A percentile compares a stretch with the other conserved stretches of the same genome.
phyloP scores from a whole-genome alignment of 2,888 invertebrate species.

The Agrotis puta region DNA sequence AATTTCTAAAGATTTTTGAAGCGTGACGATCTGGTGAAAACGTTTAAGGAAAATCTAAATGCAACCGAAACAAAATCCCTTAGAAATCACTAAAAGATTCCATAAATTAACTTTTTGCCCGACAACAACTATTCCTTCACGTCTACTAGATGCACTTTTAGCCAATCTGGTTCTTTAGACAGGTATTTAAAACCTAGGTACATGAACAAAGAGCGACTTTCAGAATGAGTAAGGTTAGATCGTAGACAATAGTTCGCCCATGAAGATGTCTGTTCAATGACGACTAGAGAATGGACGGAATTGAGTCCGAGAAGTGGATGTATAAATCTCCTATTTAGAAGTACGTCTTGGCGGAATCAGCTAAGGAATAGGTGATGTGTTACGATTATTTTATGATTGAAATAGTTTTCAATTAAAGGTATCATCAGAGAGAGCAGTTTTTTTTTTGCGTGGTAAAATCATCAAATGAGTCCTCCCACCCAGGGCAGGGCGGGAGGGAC shows the following conservation, averaged over 20 bases:
- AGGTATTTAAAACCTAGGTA: conserved; percentile 41
- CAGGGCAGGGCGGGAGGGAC: no score
- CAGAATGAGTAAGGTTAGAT: conserved; percentile 64
- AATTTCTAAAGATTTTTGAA: not conserved
- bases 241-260: conserved; percentile 62
- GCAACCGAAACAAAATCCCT: not conserved
- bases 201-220: conserved; percentile 60
- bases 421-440: no score
- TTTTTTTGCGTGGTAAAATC: no score
- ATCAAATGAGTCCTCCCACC: no score
- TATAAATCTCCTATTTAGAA: conserved; percentile 26
- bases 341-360: not conserved
- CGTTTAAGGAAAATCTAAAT: not conserved
- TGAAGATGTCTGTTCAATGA: conserved; percentile 67
- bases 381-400: not conserved
- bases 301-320: conserved; percentile 30
- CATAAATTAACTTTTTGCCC: not conserved
- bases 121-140: not conserved
- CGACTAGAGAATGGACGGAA: conserved; percentile 59
- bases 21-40: conserved; percentile 4
- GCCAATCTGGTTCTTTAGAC: conserved; percentile 27
- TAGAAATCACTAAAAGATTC: not conserved
- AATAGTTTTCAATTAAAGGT: no score
- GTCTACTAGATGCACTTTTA: conserved; percentile 1
- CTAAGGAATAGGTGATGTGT: not conserved